These are phyloP conservation scores for Apostichopus japonicus DNA, from an alignment of 35 echinoderm and acorn worm species.

Conservation along the genomic window DNA sequence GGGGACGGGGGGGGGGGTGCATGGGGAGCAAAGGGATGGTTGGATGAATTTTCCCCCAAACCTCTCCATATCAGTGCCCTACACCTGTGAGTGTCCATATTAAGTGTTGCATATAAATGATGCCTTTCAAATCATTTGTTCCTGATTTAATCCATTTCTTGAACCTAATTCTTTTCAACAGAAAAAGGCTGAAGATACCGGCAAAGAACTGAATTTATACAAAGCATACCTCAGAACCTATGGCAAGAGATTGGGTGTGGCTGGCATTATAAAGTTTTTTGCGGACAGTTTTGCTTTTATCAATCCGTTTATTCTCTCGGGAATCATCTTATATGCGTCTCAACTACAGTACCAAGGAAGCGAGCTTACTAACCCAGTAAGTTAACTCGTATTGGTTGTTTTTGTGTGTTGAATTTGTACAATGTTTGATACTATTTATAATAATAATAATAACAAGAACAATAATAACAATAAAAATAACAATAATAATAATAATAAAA, in stretches of 20 bases:
- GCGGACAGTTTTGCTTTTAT: conserved; percentile 13
- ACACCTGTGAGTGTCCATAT: too few relatives aligned
- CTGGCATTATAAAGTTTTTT: conserved; percentile 53
- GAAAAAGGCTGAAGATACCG: conserved; percentile 17
- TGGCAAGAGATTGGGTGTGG: conserved; percentile 39
- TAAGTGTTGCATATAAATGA: too few relatives aligned
- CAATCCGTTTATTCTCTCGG: conserved; percentile 49
- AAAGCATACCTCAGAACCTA: conserved; percentile 42
- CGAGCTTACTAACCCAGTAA: not conserved
- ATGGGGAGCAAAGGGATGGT: too few relatives aligned
- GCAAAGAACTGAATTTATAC: conserved; percentile 46
- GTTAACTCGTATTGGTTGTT: not conserved
- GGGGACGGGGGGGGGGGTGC: too few relatives aligned
- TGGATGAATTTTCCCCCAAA: too few relatives aligned
- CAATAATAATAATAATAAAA: too few relatives aligned
- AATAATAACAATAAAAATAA: too few relatives aligned
- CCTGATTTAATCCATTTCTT: not conserved
- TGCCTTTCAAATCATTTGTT: too few relatives aligned
- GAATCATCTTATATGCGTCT: conserved; percentile 62
- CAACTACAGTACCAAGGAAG: conserved; percentile 44
- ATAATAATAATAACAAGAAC: too few relatives aligned
- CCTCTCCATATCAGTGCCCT: too few relatives aligned
- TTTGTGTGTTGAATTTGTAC: too few relatives aligned
- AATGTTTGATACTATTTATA: too few relatives aligned
- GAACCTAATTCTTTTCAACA: not conserved